These are phyloP conservation scores for Dromaius novaehollandiae DNA, from an alignment of 2,113 vertebrate genomes.

Conservation along the genomic window DNA sequence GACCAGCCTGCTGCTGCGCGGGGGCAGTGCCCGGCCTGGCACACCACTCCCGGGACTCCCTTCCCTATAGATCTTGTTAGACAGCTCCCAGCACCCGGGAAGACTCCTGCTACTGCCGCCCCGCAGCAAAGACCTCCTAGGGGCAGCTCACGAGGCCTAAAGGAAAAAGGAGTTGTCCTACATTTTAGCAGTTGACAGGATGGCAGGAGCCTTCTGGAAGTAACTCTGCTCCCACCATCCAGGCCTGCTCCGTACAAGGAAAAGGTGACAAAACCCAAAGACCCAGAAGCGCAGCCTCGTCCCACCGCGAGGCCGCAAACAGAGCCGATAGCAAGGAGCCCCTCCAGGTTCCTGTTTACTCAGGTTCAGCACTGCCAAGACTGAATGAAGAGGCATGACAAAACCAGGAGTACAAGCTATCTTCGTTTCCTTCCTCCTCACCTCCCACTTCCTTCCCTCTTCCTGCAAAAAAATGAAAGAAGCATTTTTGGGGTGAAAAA, in stretches of 20 bases:
- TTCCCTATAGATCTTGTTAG: background rate
- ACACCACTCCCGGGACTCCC: background rate
- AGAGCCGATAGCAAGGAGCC: background rate
- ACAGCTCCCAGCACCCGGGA: background rate
- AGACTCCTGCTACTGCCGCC: background rate
- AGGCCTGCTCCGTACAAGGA: background rate
- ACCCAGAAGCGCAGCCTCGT: background rate
- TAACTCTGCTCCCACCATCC: background rate
- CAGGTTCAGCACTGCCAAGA: background rate
- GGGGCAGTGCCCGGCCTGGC: background rate
- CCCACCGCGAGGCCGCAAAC: background rate
- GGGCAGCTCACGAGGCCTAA: background rate
- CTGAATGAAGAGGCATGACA: background rate
- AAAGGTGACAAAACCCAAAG: background rate
- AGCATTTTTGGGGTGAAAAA: too few species aligned
- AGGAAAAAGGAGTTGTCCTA: background rate
- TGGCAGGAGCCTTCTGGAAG: background rate
- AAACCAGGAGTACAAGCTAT: background rate
- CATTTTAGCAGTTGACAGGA: background rate
- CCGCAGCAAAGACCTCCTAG: background rate
- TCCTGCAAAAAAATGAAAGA: background rate
- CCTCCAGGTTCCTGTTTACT: slow-evolving; percentile 11
- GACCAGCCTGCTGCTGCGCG: background rate
- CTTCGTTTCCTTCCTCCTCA: slow-evolving; percentile 35
- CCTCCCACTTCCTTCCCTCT: slow-evolving; percentile 34